Conservation (phyloP, 1,140 invertebrate genomes). For the Sycobia sp. region DNA sequence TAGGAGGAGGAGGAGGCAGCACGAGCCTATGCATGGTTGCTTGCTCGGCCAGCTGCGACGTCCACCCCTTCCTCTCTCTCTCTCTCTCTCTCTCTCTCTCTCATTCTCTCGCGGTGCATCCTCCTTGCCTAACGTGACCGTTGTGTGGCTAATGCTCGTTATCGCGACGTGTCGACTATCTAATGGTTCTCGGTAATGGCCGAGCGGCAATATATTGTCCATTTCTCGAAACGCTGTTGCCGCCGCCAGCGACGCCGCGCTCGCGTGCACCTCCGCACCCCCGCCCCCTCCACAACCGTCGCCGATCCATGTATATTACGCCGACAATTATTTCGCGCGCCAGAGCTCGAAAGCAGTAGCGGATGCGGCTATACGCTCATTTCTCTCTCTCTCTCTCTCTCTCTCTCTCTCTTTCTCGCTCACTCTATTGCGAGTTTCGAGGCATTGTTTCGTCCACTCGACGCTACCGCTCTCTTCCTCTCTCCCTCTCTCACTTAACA, state of each 20-base stretch:
- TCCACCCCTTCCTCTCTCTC: background rate
- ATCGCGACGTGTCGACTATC: constrained; percentile 62
- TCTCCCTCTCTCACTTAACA: background rate
- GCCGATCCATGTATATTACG: constrained; percentile 45
- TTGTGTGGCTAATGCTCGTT: constrained; percentile 62
- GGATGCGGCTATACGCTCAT: background rate
- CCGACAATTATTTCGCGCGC: constrained; percentile 56
- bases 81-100: no score
- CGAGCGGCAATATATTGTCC: constrained; percentile 57
- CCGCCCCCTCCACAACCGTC: no score
- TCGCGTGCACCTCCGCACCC: no score
- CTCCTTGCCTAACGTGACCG: constrained; percentile 52
- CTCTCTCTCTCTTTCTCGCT: background rate
- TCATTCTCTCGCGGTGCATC: no score
- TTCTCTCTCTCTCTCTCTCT: background rate
- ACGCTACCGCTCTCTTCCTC: background rate
- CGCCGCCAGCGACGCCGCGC: constrained; percentile 25
- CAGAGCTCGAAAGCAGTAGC: constrained; percentile 9
- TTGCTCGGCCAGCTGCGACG: background rate
- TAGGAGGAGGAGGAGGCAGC: background rate
- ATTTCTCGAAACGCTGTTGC: constrained; percentile 56
- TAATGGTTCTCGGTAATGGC: constrained; percentile 61
- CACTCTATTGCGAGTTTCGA: no score
- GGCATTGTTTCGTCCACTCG: no score
- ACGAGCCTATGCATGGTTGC: background rate